phyloP scores from a whole-genome alignment of 2,888 invertebrate species.

The Drosophila nr. fundita region DNA sequence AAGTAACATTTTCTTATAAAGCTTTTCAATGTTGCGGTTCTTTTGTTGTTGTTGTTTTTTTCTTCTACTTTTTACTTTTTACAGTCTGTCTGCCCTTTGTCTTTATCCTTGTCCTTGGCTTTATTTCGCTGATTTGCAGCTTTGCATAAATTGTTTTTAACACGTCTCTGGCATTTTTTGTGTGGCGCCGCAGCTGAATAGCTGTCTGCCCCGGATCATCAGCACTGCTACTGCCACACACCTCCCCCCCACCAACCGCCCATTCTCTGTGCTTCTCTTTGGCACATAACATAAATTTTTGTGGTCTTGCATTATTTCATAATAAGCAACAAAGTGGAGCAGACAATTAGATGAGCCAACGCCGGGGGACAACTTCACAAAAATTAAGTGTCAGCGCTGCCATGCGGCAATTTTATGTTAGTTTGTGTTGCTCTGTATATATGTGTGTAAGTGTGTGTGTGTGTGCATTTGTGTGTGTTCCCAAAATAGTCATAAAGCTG shows the following conservation, averaged over 20 bases:
- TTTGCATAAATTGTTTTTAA: slow-evolving; percentile 66
- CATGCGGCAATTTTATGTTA: slow-evolving; percentile 20
- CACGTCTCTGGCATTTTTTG: slow-evolving; percentile 55
- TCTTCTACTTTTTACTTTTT: not conserved
- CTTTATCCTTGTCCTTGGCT: slow-evolving; percentile 23
- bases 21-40: not conserved
- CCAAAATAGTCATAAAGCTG: slow-evolving; percentile 70
- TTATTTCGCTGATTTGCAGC: slow-evolving; percentile 48
- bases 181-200: slow-evolving; percentile 25
- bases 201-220: slow-evolving; percentile 29
- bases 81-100: not conserved
- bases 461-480: slow-evolving; percentile 22
- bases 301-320: slow-evolving; percentile 66
- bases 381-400: slow-evolving; percentile 69
- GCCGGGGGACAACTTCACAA: slow-evolving; percentile 64
- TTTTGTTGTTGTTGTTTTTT: not conserved
- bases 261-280: not conserved
- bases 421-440: slow-evolving; percentile 8
- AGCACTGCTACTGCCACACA: not conserved
- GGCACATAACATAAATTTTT: slow-evolving; percentile 56
- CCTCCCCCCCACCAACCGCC: too few relatives aligned
- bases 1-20: not conserved
- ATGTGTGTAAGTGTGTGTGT: slow-evolving; percentile 1
- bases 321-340: slow-evolving; percentile 61
- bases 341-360: slow-evolving; percentile 63